Conservation (phyloP, 2,888 invertebrate species). For the Stomorhina lunata region DNA sequence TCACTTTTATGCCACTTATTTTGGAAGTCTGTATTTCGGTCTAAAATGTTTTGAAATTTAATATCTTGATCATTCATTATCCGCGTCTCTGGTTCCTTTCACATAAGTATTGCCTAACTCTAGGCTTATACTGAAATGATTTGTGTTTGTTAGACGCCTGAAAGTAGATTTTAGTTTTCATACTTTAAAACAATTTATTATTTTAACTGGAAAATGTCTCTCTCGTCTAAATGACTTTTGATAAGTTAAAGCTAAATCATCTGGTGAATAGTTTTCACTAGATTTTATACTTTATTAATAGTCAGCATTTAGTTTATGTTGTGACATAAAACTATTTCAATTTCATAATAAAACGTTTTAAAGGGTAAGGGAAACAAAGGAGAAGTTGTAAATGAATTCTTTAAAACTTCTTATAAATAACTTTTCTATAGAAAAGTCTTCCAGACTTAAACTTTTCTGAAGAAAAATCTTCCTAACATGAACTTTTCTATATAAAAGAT, state of each 20-base stretch:
- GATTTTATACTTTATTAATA: neutral
- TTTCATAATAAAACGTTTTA: neutral
- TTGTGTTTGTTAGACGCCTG: neutral
- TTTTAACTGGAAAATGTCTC: neutral
- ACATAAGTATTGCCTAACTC: neutral
- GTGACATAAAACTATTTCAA: neutral
- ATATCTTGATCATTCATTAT: conserved; percentile 32
- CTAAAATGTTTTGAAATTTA: conserved; percentile 19
- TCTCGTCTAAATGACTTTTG: conserved; percentile 1
- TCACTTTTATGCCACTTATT: neutral
- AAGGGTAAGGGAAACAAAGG: neutral
- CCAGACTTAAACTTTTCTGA: too few relatives aligned
- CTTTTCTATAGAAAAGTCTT: too few relatives aligned
- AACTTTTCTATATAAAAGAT: too few relatives aligned
- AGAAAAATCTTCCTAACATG: too few relatives aligned
- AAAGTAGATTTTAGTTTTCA: conserved; percentile 2
- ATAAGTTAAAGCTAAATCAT: neutral
- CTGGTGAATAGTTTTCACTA: neutral
- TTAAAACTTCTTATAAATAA: too few relatives aligned
- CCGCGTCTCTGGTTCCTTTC: neutral
- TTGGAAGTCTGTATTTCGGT: too few relatives aligned
- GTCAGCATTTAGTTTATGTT: neutral
- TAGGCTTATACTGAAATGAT: neutral
- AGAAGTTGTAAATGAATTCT: too few relatives aligned
- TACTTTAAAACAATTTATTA: neutral